Evolutionary conservation across 30 jellyfish, hydroid and myxozoan species (phyloP), one percentile per base, ranked within the genome.

Genomic region (Aurelia aurita): DNA sequence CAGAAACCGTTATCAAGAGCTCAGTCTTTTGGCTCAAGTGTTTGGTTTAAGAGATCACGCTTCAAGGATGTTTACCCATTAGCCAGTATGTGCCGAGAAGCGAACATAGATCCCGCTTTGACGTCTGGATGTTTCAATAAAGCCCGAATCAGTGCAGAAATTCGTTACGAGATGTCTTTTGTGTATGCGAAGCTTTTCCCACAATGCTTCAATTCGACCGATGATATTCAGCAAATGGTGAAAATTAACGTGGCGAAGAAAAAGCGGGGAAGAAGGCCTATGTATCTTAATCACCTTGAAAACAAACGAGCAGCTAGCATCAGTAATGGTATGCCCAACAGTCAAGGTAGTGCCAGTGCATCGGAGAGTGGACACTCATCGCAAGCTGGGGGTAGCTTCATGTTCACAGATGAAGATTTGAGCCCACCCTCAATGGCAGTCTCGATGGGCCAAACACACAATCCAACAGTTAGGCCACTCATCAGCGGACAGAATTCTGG

Each of bases 91-190:
- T 64, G 91, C 57, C 85, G 59, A 6, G 85, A 82, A n/a, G 91
- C 91, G 10, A 51, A 73, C 26, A 69, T 82, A 25, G 91, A 67
- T 39, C 91, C 91, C 4, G 82, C 85, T 2, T 15, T 82, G 15
- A 82, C 85, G 0, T 67, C 85, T 5, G 91, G 91, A 7, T 82
- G 91, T 58, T 82, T 82, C 91, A 82, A 44, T 26, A 82, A 82
- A 32, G 20, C 77, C 26, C 72, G 91, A 13, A 68, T 82, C 80
- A 82, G 91, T n/a, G 78, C 85, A n/a, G 91, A 82, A 25, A 69
- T 82, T 18, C 80, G 91, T 8, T 82, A 65, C 44, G 91, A 82
- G 21, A 67, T 82, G 91, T 65, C 91, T 1, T 73, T 73, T 19
- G 59, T 82, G 13, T 82, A 82, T 58, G 91, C 85, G 18, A 82